Evolutionary conservation across 1,140 invertebrate species (phyloP).

Genomic region (Aphelenchoides besseyi): DNA sequence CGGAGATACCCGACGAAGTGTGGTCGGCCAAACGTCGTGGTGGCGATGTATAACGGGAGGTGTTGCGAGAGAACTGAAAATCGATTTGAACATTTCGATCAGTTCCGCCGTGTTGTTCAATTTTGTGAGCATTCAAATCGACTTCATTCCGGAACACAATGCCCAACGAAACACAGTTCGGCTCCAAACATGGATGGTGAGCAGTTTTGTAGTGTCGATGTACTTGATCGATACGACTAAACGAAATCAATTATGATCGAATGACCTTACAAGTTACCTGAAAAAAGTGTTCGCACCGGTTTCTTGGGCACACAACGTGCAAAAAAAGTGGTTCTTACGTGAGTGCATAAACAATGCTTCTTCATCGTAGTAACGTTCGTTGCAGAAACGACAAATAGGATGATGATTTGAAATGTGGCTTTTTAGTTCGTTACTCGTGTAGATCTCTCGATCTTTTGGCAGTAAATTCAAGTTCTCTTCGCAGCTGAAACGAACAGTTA

Average conservation of each 20-base stretch:
- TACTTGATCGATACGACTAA: slow-evolving; percentile 29
- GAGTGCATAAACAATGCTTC: slow-evolving; percentile 43
- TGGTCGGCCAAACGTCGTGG: neutral
- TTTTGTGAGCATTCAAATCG: slow-evolving; percentile 41
- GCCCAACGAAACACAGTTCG: slow-evolving; percentile 35
- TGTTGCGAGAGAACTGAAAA: slow-evolving; percentile 11
- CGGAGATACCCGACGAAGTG: neutral
- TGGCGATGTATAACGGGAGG: neutral
- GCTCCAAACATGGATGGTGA: slow-evolving; percentile 40
- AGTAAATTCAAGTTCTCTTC: slow-evolving; percentile 42
- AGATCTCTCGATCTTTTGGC: slow-evolving; percentile 1
- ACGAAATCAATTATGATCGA: slow-evolving; percentile 25
- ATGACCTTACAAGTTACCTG: neutral
- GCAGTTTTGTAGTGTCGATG: slow-evolving; percentile 33
- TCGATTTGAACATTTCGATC: slow-evolving; percentile 7
- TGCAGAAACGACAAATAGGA: slow-evolving; percentile 34
- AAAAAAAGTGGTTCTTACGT: slow-evolving; percentile 48
- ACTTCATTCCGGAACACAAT: slow-evolving; percentile 44
- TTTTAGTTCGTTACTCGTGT: slow-evolving; percentile 4
- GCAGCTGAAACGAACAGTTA: slow-evolving; percentile 43
- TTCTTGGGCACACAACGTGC: slow-evolving; percentile 44
- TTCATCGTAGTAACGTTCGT: slow-evolving; percentile 42
- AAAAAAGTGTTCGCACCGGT: slow-evolving; percentile 31
- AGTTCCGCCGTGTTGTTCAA: neutral
- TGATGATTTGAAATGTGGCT: slow-evolving; percentile 9